A percentile compares a stretch with the other conserved stretches of the same genome.
These are phyloP conservation scores for Contarinia nasturtii DNA, from an alignment of 1,140 invertebrate genomes.

Conservation along the genomic window DNA sequence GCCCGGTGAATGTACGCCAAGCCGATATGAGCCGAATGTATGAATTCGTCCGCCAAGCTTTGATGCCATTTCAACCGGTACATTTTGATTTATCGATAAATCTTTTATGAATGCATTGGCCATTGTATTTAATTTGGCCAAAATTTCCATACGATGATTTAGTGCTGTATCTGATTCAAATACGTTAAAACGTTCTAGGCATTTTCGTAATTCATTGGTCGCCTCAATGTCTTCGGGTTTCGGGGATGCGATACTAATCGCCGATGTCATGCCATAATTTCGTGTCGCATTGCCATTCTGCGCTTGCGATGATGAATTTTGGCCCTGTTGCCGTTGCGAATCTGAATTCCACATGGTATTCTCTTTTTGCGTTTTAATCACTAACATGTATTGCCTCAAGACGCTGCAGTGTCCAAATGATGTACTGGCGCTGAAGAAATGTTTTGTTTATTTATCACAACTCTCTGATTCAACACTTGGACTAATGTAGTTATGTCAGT, in stretches of 20 bases:
- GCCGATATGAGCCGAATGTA: conserved; percentile 91
- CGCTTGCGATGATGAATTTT: neutral
- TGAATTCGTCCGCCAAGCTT: conserved; percentile 94
- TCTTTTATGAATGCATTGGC: conserved; percentile 87
- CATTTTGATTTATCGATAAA: conserved; percentile 69
- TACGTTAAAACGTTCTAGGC: conserved; percentile 69
- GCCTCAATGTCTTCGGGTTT: conserved; percentile 66
- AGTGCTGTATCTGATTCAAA: conserved; percentile 84
- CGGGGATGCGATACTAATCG: conserved; percentile 74
- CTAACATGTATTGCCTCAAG: too few relatives aligned
- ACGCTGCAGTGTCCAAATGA: too few relatives aligned
- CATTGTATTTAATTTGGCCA: conserved; percentile 69
- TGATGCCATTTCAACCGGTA: conserved; percentile 69
- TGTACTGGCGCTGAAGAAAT: too few relatives aligned
- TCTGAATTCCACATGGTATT: neutral
- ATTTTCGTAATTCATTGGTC: conserved; percentile 66
- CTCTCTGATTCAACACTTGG: too few relatives aligned
- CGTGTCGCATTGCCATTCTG: conserved; percentile 8
- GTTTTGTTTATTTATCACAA: too few relatives aligned
- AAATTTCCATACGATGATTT: conserved; percentile 68
- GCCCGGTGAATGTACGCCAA: conserved; percentile 86
- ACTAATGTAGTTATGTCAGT: too few relatives aligned
- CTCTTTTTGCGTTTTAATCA: neutral
- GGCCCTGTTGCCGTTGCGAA: neutral
- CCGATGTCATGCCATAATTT: conserved; percentile 77